Percentiles rank a stretch among this genome's conserved stretches.
Evolutionary conservation across 1,140 invertebrate genomes (phyloP).

Genomic region (Drosophila obscura): DNA sequence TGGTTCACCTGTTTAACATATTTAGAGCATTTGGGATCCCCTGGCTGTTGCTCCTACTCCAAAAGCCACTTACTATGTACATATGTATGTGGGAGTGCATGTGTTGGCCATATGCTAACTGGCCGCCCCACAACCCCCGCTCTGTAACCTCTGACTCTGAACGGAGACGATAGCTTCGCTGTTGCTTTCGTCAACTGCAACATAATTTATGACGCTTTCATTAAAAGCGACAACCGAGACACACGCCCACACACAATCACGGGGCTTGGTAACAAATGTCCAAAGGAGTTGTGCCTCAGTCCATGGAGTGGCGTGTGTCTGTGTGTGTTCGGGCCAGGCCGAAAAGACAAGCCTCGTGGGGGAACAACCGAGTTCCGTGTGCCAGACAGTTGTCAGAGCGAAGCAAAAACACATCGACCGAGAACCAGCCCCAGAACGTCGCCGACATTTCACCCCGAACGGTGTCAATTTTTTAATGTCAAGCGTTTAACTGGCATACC

Average conservation of each 20-base stretch:
- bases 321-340: constrained; percentile 37
- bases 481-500: constrained; percentile 77
- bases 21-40: too few relatives aligned
- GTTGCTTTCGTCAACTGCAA: constrained; percentile 82
- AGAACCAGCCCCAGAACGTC: constrained; percentile 34
- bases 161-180: constrained; percentile 37
- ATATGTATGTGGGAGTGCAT: constrained; percentile 12
- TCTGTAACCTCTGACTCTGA: constrained; percentile 12
- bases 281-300: constrained; percentile 29
- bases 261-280: constrained; percentile 62
- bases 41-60: too few relatives aligned
- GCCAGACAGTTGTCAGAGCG: constrained; percentile 75
- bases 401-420: constrained; percentile 35
- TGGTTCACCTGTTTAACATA: too few relatives aligned
- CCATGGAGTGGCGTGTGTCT: constrained; percentile 16
- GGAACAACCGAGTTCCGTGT: constrained; percentile 59
- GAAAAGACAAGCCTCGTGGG: constrained; percentile 37
- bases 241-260: constrained; percentile 79
- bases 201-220: constrained; percentile 84
- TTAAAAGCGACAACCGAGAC: constrained; percentile 80
- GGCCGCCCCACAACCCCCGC: not conserved
- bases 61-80: not conserved
- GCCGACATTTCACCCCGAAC: constrained; percentile 80
- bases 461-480: constrained; percentile 83
- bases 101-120: constrained; percentile 67